These are phyloP conservation scores for Campylorhamphus procurvoides DNA, from an alignment of 2,113 vertebrate genomes.

Conservation along the genomic window DNA sequence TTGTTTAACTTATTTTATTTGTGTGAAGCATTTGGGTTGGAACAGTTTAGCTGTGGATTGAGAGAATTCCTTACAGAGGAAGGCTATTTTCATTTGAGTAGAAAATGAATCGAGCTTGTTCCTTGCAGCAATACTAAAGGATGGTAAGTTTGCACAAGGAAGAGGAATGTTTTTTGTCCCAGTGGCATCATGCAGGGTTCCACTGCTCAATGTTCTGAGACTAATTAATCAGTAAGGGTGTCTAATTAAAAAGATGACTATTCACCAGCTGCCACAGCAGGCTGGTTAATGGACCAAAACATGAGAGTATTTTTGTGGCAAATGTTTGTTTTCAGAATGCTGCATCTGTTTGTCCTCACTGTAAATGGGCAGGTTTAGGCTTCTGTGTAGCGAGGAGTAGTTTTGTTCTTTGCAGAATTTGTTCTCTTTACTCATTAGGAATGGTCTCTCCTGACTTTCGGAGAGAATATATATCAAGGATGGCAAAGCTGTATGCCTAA, in stretches of 20 bases:
- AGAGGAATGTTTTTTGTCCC: constrained; percentile 35
- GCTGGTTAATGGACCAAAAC: constrained; percentile 46
- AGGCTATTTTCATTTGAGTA: neutral
- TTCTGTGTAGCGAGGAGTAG: rapidly evolving
- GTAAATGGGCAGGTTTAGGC: neutral
- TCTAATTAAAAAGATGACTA: constrained; percentile 76
- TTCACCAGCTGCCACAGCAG: constrained; percentile 66
- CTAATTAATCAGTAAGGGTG: constrained; percentile 74
- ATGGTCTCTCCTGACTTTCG: neutral
- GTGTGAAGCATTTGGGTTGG: neutral
- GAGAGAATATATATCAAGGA: neutral
- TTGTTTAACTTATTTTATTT: neutral
- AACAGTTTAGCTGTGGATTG: neutral
- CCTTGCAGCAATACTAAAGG: neutral
- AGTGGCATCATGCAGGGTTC: neutral
- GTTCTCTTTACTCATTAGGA: neutral
- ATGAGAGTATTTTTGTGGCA: constrained; percentile 10
- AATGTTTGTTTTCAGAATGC: constrained; percentile 23
- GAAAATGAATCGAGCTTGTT: constrained; percentile 40
- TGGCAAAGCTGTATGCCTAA: neutral
- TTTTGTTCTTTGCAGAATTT: neutral
- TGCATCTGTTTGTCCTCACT: neutral
- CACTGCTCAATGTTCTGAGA: constrained; percentile 63
- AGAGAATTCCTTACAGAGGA: neutral
- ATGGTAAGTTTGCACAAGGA: neutral